Evolutionary conservation across 2,888 invertebrate species (phyloP).

Genomic region (Himalopsyche japonica): DNA sequence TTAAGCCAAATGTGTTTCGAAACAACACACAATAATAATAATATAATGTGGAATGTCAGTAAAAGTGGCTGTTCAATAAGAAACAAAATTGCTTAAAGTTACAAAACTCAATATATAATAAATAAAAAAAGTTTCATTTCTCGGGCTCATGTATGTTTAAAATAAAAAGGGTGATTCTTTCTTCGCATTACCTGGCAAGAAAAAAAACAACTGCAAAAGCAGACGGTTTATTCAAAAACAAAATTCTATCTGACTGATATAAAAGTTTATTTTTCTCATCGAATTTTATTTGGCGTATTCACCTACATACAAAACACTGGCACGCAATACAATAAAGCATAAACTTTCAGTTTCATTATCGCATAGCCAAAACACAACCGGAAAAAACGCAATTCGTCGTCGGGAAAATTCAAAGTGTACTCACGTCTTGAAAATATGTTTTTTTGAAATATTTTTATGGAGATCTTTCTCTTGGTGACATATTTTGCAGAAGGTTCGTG

Average conservation of each 20-base stretch:
- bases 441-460: too few species aligned
- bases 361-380: background rate
- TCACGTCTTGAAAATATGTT: too few species aligned
- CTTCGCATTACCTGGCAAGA: background rate
- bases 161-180: background rate
- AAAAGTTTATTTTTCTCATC: slow-evolving; percentile 1
- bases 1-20: background rate
- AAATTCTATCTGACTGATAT: background rate
- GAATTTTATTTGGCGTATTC: background rate
- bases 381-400: background rate
- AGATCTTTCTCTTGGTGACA: too few species aligned
- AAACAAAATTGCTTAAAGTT: background rate
- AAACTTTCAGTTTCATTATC: slow-evolving; percentile 1
- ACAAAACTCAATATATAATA: background rate
- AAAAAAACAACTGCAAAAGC: background rate
- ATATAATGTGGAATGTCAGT: background rate
- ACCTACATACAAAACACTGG: background rate
- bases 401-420: background rate
- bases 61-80: background rate
- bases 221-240: background rate
- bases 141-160: background rate
- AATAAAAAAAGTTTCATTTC: background rate
- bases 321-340: background rate
- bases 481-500: too few species aligned
- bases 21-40: background rate